phyloP scores from a whole-genome alignment of 1,140 invertebrate genomes.

The Ceratina calcarata region DNA sequence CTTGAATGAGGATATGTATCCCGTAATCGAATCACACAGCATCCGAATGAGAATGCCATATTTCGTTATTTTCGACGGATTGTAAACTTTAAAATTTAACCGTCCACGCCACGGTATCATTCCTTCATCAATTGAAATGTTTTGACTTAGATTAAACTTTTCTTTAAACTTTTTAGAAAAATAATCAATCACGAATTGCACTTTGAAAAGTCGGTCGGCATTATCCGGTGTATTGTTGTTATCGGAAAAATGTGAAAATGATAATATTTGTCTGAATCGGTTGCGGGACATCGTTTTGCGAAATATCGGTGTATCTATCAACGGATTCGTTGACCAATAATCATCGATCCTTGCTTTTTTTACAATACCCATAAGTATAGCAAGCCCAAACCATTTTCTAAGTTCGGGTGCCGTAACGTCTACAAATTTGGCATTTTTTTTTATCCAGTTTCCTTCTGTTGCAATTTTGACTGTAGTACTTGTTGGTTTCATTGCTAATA shows the following conservation, averaged over 20 bases:
- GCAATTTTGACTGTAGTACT: not conserved
- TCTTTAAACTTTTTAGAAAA: too few species aligned
- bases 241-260: not conserved
- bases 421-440: not conserved
- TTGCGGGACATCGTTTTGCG: not conserved
- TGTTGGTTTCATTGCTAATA: not conserved
- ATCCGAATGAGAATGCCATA: not conserved
- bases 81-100: not conserved
- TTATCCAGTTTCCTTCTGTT: not conserved
- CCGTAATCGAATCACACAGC: too few species aligned
- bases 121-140: not conserved
- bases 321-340: not conserved
- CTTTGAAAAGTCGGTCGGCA: not conserved
- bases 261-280: slow-evolving; percentile 1
- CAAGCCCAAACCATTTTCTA: not conserved
- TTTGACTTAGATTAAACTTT: not conserved
- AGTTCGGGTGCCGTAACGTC: not conserved
- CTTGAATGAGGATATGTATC: slow-evolving; percentile 26
- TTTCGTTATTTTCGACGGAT: not conserved
- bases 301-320: too few species aligned
- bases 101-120: not conserved
- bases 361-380: not conserved
- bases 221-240: not conserved
- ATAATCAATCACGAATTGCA: not conserved
- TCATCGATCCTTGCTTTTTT: not conserved